Conservation (phyloP, 2,113 vertebrate species). For the Macroglossus sobrinus region DNA sequence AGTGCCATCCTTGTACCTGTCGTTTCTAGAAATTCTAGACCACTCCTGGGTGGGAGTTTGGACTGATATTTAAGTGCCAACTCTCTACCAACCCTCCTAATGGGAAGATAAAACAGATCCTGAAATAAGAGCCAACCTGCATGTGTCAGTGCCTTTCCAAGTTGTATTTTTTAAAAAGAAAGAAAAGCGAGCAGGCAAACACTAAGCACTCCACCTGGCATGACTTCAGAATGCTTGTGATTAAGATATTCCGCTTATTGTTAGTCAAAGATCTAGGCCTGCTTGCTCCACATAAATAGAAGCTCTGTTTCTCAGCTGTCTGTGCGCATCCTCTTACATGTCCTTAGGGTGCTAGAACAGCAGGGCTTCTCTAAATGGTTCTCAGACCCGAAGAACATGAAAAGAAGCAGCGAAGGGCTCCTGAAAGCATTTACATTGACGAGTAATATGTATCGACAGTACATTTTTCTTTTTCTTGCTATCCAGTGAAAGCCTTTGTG, state of each 20-base stretch:
- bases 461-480: background rate
- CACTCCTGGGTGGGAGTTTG: background rate
- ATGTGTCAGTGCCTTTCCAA: background rate
- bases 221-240: conserved; percentile 75
- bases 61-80: background rate
- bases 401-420: background rate
- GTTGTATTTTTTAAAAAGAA: conserved; percentile 39
- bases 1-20: background rate
- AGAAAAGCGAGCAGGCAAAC: conserved; percentile 72
- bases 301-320: conserved; percentile 54
- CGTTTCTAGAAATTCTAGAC: background rate
- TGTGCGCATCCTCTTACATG: background rate
- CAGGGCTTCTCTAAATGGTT: conserved; percentile 44
- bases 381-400: background rate
- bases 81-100: background rate
- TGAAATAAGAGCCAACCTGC: background rate
- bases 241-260: conserved; percentile 70
- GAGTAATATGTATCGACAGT: background rate
- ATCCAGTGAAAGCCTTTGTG: background rate
- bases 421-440: background rate
- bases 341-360: conserved; percentile 64
- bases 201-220: conserved; percentile 63
- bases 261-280: conserved; percentile 74
- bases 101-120: background rate
- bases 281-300: conserved; percentile 70